Percentiles rank a stretch among this genome's conserved stretches.
Evolutionary conservation across 2,113 vertebrate genomes (phyloP).

Genomic region (Catharus minimus): DNA sequence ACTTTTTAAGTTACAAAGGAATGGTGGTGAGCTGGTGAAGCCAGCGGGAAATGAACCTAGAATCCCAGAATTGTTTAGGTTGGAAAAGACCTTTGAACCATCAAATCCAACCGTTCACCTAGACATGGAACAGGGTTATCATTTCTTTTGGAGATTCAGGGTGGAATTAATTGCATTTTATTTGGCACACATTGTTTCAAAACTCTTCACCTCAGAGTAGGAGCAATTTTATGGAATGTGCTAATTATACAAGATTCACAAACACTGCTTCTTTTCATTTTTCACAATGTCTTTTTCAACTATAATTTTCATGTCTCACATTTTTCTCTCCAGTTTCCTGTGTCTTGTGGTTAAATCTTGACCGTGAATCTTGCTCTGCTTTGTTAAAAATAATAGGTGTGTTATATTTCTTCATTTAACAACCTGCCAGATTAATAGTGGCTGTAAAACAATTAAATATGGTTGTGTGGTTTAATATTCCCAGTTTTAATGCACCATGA

Average conservation of each 20-base stretch:
- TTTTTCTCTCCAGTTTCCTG: not conserved
- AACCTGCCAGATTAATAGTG: not conserved
- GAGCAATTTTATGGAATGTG: not conserved
- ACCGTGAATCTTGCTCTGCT: not conserved
- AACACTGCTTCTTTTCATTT: not conserved
- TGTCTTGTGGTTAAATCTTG: constrained; percentile 23
- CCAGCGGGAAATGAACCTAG: accelerated
- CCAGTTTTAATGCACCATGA: not conserved
- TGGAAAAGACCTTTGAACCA: not conserved
- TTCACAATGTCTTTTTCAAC: constrained; percentile 5
- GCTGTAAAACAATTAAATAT: constrained; percentile 42
- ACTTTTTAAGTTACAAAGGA: not conserved
- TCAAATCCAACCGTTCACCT: not conserved
- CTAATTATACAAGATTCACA: not conserved
- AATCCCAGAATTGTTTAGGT: not conserved
- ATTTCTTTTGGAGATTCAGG: not conserved
- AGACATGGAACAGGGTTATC: not conserved
- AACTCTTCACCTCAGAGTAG: not conserved
- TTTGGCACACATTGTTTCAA: not conserved
- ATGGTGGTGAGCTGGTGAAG: not conserved
- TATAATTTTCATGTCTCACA: not conserved
- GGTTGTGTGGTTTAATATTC: not conserved
- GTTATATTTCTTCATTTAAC: constrained; percentile 13
- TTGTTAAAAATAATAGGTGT: constrained; percentile 15
- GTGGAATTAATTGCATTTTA: not conserved